phyloP scores from a whole-genome alignment of 1,140 invertebrate genomes.

The Tetramorium alpestre region DNA sequence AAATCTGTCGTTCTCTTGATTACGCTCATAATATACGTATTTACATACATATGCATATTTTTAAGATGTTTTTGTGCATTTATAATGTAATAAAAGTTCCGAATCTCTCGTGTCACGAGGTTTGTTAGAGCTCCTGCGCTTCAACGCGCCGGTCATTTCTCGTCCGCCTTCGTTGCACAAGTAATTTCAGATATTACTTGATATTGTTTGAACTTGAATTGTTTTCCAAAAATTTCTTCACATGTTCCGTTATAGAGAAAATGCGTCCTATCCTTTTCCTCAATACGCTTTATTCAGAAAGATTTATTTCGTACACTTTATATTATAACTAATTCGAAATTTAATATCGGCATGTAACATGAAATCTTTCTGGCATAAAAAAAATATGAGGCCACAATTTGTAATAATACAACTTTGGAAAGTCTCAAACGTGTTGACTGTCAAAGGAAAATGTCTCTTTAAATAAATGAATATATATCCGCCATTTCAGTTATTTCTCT shows the following conservation, averaged over 20 bases:
- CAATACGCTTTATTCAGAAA: not conserved
- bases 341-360: not conserved
- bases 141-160: no score
- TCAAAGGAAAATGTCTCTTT: not conserved
- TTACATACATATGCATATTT: slow-evolving; percentile 74
- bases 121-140: slow-evolving; percentile 6
- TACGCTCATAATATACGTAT: slow-evolving; percentile 64
- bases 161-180: no score
- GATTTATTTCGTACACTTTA: slow-evolving; percentile 4
- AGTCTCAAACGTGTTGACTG: not conserved
- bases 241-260: not conserved
- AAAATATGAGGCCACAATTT: not conserved
- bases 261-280: not conserved
- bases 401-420: slow-evolving; percentile 5
- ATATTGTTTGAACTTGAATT: not conserved
- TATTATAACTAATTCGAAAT: not conserved
- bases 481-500: not conserved
- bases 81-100: slow-evolving; percentile 81
- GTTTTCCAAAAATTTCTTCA: not conserved
- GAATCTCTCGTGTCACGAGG: slow-evolving; percentile 69
- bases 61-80: slow-evolving; percentile 81
- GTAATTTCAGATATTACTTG: not conserved
- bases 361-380: not conserved
- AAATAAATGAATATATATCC: slow-evolving; percentile 6
- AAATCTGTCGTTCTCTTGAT: slow-evolving; percentile 71